phyloP scores from a whole-genome alignment of 2,113 vertebrate species.

The Gasterosteus aculeatus region DNA sequence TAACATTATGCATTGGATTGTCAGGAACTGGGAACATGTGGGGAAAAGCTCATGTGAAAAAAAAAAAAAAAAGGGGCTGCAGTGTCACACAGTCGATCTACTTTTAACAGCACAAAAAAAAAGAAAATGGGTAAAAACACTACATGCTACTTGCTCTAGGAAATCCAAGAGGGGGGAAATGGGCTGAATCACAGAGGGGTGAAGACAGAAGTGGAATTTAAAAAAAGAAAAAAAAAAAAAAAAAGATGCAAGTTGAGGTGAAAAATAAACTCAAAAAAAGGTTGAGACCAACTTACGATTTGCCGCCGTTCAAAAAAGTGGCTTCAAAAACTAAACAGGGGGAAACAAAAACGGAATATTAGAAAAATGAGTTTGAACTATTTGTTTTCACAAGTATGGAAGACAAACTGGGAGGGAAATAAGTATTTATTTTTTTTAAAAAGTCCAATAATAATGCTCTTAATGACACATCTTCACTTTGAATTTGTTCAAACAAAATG shows the following conservation, averaged over 20 bases:
- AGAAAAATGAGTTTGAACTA: conserved; percentile 43
- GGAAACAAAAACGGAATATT: conserved; percentile 62
- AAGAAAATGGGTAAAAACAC: conserved; percentile 13
- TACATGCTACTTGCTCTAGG: conserved; percentile 54
- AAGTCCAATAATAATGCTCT: background rate
- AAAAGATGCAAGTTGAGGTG: conserved; percentile 49
- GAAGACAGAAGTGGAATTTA: conserved; percentile 43
- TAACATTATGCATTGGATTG: conserved; percentile 4
- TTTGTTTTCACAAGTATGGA: conserved; percentile 20
- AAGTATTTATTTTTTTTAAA: background rate
- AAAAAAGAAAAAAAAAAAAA: conserved; percentile 47
- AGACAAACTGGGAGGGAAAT: background rate
- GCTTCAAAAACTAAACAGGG: conserved; percentile 80
- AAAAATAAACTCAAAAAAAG: conserved; percentile 49
- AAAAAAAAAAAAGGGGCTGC: background rate
- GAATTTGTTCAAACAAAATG: background rate
- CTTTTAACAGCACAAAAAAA: conserved; percentile 53
- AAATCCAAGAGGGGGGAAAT: conserved; percentile 28
- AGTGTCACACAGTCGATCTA: conserved; percentile 20
- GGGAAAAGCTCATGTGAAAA: background rate
- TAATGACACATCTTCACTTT: background rate
- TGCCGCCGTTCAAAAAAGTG: conserved; percentile 77
- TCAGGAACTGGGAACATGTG: conserved; percentile 11
- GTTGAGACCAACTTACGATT: conserved; percentile 80
- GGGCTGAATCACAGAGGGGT: conserved; percentile 34